Evolutionary conservation across 2,113 vertebrate genomes (phyloP), one percentile per base, ranked within the genome.

Genomic region (Mirza zaza): DNA sequence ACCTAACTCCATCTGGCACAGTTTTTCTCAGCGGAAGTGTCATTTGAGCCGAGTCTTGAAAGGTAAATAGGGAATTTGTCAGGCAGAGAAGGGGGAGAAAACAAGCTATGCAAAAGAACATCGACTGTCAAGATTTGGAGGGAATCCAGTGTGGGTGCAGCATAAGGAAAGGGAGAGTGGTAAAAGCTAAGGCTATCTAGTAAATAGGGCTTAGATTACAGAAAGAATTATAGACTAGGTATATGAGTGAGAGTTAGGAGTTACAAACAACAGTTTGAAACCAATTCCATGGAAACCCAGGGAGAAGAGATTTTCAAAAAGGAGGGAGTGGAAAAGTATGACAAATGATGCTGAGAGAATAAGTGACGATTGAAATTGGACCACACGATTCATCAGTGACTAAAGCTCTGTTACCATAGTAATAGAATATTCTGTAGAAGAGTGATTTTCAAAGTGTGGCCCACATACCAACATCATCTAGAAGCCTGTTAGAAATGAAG

Each of bases 31-130:
- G 76, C 32, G 32, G 23, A 6, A 29, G 5, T 61, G 21, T 42
- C 39, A 86, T 79, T 65, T 89, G 67, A 85, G 21, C 50, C 73
- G 71, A 75, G 2, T 85, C 50, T 95, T 95, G 32, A 91, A 93
- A 21, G 3, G 4, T 86, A 42, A 88, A 48, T 48, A 87, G n/a
- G 15, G 45, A 82, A 71, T 88, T 11, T 65, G 4, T 68, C 61
- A 82, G 59, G 23, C 20, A 71, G 21, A 65, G 29, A 96, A 88
- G 8, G 9, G 21, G 2, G 8, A 17, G 32, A 39, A 90, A 63
- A 73, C 25, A 75, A 79, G 8, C 8, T 73, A 15, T 48, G 15
- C 14, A 61, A 86, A 92, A n/a, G 2, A 71, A n/a, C 21, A 59
- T 83, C 8, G 2, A 13, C 36, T 50, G 27, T 86, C 20, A 4